Conservation (phyloP, 2,888 invertebrate species). For the Isoperla grammatica region DNA sequence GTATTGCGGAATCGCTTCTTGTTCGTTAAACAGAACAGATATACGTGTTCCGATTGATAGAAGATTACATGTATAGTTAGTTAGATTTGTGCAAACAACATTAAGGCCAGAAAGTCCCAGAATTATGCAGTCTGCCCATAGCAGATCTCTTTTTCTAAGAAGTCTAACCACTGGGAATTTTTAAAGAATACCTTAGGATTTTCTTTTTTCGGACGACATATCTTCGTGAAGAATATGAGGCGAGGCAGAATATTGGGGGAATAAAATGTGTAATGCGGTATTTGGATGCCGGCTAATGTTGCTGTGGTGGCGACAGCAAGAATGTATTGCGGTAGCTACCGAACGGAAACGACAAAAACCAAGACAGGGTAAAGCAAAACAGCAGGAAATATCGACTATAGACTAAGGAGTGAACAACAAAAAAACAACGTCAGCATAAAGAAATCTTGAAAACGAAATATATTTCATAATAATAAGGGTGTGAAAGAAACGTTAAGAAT, state of each 20-base stretch:
- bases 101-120: too few species aligned
- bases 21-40: too few species aligned
- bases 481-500: constrained; percentile 4
- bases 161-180: neutral
- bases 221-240: constrained; percentile 6
- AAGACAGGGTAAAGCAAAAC: neutral
- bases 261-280: constrained; percentile 15
- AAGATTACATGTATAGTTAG: too few species aligned
- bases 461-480: neutral
- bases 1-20: too few species aligned
- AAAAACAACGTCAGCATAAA: neutral
- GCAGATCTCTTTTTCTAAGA: constrained; percentile 1
- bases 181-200: neutral
- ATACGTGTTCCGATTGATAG: too few species aligned
- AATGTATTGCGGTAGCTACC: constrained; percentile 12
- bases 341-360: neutral
- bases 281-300: constrained; percentile 9
- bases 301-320: constrained; percentile 9
- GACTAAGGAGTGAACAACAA: neutral
- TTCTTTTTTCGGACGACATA: neutral
- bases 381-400: neutral
- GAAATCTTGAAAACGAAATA: neutral
- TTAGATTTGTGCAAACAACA: too few species aligned
- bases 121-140: constrained; percentile 2
- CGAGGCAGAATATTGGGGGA: constrained; percentile 9